Conservation (phyloP, 2,797 vertebrate genomes). For the Numenius phaeopus region DNA sequence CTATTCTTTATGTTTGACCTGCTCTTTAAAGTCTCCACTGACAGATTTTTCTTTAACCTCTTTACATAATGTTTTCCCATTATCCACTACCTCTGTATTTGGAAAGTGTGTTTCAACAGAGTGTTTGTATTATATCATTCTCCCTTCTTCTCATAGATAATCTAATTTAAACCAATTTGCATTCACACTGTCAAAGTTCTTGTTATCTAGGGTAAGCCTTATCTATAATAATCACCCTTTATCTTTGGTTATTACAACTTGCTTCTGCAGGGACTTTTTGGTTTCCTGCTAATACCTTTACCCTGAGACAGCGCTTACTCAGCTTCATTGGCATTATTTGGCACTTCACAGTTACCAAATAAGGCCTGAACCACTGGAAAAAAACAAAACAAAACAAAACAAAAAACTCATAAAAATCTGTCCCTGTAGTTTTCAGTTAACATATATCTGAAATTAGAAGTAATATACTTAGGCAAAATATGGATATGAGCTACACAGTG, state of each 20-base stretch:
- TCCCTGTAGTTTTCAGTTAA: not conserved
- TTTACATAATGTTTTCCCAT: not conserved
- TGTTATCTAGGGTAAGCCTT: not conserved
- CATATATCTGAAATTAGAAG: not conserved
- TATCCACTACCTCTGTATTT: not conserved
- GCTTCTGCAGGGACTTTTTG: not conserved
- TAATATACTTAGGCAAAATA: not conserved
- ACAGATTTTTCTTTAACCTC: not conserved
- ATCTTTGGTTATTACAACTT: not conserved
- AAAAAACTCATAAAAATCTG: rapidly evolving
- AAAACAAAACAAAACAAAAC: not conserved
- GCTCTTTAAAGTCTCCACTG: not conserved
- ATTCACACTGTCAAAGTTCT: not conserved
- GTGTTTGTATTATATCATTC: not conserved
- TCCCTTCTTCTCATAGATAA: not conserved
- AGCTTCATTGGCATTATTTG: not conserved
- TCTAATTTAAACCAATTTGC: not conserved
- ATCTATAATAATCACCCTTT: not conserved
- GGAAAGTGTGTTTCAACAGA: not conserved
- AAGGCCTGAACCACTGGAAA: not conserved
- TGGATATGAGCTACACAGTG: not conserved
- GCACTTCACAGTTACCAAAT: not conserved
- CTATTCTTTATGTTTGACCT: not conserved
- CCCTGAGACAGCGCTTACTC: not conserved
- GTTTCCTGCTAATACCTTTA: not conserved